Conservation (phyloP, 1,140 invertebrate genomes). For the Campodea augens region DNA sequence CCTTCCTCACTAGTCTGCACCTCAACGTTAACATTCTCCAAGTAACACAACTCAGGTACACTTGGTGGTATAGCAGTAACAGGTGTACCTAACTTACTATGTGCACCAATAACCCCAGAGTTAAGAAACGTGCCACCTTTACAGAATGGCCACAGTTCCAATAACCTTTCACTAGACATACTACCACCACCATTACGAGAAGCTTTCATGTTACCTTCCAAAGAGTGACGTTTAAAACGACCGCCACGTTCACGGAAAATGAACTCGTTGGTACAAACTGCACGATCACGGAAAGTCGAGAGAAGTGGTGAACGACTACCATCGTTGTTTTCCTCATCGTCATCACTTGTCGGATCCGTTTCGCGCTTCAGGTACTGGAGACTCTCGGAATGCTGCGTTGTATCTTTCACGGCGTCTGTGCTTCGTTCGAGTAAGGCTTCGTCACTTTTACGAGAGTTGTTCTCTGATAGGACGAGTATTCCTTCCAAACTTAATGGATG, state of each 20-base stretch:
- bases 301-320: background rate
- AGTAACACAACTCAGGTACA: background rate
- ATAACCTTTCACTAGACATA: background rate
- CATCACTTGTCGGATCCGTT: background rate
- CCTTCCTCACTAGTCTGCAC: too few species aligned
- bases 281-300: too few species aligned
- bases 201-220: background rate
- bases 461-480: too few species aligned
- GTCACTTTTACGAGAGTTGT: too few species aligned
- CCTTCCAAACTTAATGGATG: background rate
- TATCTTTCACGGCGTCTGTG: too few species aligned
- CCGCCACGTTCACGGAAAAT: too few species aligned
- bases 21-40: too few species aligned
- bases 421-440: too few species aligned
- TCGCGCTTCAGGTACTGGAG: background rate
- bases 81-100: background rate
- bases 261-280: too few species aligned
- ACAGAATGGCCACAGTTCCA: background rate
- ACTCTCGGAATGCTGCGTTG: too few species aligned
- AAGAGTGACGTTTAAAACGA: background rate
- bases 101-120: background rate
- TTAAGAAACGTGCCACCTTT: background rate
- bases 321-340: background rate
- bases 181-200: background rate
- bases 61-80: background rate